A percentile compares a stretch with the other conserved stretches of the same genome.
These are phyloP conservation scores for Abrostola tripartita DNA, from an alignment of 2,888 invertebrate genomes.

Conservation along the genomic window DNA sequence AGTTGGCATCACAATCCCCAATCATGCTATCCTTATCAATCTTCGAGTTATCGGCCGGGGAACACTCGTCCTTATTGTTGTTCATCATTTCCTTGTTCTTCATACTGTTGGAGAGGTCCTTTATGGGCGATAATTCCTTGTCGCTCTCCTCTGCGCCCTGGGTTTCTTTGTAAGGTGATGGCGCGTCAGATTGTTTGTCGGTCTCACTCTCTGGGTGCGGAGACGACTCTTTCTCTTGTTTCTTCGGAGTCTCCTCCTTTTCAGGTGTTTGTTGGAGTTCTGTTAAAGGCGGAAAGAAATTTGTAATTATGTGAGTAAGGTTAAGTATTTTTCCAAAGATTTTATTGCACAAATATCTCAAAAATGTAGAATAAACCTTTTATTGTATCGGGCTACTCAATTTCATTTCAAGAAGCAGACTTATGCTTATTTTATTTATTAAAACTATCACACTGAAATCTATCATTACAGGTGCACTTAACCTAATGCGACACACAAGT, in stretches of 20 bases:
- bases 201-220: conserved; percentile 60
- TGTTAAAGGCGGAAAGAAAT: no score
- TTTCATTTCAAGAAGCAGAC: no score
- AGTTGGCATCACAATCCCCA: conserved; percentile 87
- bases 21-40: conserved; percentile 90
- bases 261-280: conserved; percentile 65
- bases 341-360: background rate
- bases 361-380: no score
- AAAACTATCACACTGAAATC: no score
- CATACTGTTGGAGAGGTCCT: conserved; percentile 75
- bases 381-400: no score
- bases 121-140: conserved; percentile 74
- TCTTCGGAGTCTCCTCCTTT: conserved; percentile 76
- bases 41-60: conserved; percentile 80
- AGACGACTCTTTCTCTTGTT: conserved; percentile 66
- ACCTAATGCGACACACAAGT: no score
- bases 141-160: conserved; percentile 64
- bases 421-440: no score
- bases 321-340: background rate
- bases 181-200: conserved; percentile 56
- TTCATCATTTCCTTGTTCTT: conserved; percentile 77
- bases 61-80: conserved; percentile 84
- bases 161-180: conserved; percentile 68
- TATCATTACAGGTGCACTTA: no score
- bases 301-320: background rate